Conservation (phyloP, 2,113 vertebrate species). For the Tiliqua scincoides region DNA sequence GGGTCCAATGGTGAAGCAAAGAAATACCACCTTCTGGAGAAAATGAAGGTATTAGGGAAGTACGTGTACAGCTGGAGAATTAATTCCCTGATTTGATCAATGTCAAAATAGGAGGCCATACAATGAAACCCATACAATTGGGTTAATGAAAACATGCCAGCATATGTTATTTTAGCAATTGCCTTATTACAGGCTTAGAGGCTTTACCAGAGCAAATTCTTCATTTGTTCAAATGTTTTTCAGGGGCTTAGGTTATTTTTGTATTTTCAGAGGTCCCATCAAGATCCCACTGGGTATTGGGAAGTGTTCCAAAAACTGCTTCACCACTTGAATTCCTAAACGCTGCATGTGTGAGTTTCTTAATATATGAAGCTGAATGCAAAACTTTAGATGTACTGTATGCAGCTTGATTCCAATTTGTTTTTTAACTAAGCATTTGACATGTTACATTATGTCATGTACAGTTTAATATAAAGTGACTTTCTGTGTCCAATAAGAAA, state of each 20-base stretch:
- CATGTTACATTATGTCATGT: conserved; percentile 46
- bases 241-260: conserved; percentile 43
- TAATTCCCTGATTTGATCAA: conserved; percentile 27
- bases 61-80: conserved; percentile 7
- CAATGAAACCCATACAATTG: conserved; percentile 37
- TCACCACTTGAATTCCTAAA: conserved; percentile 36
- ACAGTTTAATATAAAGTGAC: conserved; percentile 55
- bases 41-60: neutral
- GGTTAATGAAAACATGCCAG: conserved; percentile 37
- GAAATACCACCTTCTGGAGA: conserved; percentile 1
- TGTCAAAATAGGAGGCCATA: conserved; percentile 48
- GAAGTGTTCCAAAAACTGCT: conserved; percentile 55
- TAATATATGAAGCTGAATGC: conserved; percentile 44
- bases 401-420: conserved; percentile 32
- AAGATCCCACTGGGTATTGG: conserved; percentile 40
- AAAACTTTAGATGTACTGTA: conserved; percentile 27
- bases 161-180: conserved; percentile 29
- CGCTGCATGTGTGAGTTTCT: conserved; percentile 36
- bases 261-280: conserved; percentile 14
- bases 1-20: neutral
- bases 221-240: conserved; percentile 57
- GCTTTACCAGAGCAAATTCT: conserved; percentile 58
- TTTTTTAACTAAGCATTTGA: conserved; percentile 53
- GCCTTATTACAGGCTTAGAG: conserved; percentile 43
- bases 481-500: conserved; percentile 63